phyloP scores from a whole-genome alignment of 1,140 invertebrate species.

The Mya arenaria region DNA sequence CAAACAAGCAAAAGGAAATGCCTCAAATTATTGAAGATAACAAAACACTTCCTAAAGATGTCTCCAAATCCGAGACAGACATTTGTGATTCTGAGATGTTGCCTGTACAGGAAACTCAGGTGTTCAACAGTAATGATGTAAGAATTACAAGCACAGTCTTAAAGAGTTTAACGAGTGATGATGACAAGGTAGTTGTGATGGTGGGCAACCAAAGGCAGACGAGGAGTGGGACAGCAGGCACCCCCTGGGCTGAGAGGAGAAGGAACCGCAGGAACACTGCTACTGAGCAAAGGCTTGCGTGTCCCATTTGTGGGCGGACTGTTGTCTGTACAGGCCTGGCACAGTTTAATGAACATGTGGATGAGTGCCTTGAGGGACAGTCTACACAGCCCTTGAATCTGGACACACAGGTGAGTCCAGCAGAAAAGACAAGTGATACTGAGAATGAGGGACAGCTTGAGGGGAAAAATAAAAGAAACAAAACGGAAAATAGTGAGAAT shows the following conservation, averaged over 20 bases:
- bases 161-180: too few species aligned
- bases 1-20: too few species aligned
- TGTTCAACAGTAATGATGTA: too few species aligned
- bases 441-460: not conserved
- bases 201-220: constrained; percentile 3
- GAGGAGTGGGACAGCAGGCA: constrained; percentile 31
- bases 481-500: not conserved
- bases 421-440: not conserved
- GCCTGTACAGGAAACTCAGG: too few species aligned
- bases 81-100: too few species aligned
- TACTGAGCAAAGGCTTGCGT: constrained; percentile 14
- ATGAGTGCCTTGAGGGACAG: constrained; percentile 58
- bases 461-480: not conserved
- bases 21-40: too few species aligned
- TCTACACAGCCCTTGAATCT: too few species aligned
- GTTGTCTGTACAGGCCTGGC: constrained; percentile 53
- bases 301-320: constrained; percentile 62
- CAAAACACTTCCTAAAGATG: too few species aligned
- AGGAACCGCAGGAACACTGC: not conserved
- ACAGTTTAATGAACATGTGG: constrained; percentile 69
- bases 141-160: too few species aligned
- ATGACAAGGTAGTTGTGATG: too few species aligned
- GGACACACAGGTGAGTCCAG: not conserved
- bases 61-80: too few species aligned
- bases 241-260: constrained; percentile 5